A percentile compares a stretch with the other conserved stretches of the same genome.
These are phyloP conservation scores for Drosophila insularis DNA, from an alignment of 1,140 invertebrate species.

Conservation along the genomic window DNA sequence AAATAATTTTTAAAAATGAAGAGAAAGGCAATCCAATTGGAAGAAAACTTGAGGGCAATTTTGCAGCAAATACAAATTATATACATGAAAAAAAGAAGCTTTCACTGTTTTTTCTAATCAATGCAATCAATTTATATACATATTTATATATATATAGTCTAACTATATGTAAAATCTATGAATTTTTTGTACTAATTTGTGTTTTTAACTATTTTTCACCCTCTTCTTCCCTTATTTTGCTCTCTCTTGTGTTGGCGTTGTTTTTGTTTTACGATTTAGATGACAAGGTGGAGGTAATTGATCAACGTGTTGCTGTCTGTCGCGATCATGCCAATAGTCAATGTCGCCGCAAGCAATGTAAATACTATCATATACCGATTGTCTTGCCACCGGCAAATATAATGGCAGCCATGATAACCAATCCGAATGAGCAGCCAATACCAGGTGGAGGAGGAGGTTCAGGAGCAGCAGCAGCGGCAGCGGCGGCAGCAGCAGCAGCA, in stretches of 20 bases:
- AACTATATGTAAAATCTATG: background rate
- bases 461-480: constrained; percentile 36
- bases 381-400: constrained; percentile 88
- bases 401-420: constrained; percentile 81
- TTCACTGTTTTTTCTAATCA: constrained; percentile 66
- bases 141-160: background rate
- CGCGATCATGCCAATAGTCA: constrained; percentile 95
- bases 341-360: constrained; percentile 94
- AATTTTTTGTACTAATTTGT: constrained; percentile 33
- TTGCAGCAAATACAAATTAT: constrained; percentile 31
- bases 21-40: background rate
- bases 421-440: constrained; percentile 56
- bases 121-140: constrained; percentile 8
- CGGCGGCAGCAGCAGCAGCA: constrained; percentile 41
- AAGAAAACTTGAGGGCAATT: constrained; percentile 18
- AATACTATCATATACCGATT: constrained; percentile 96
- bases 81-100: constrained; percentile 41
- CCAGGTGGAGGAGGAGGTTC: constrained; percentile 8
- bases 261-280: constrained; percentile 83
- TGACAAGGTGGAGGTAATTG: constrained; percentile 95
- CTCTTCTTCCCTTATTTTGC: constrained; percentile 13
- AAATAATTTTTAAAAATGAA: constrained; percentile 39
- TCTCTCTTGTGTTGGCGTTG: background rate
- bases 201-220: constrained; percentile 3
- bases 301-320: constrained; percentile 96